Conservation (phyloP, 1,140 invertebrate genomes). For the Chrysoperla carnea region DNA sequence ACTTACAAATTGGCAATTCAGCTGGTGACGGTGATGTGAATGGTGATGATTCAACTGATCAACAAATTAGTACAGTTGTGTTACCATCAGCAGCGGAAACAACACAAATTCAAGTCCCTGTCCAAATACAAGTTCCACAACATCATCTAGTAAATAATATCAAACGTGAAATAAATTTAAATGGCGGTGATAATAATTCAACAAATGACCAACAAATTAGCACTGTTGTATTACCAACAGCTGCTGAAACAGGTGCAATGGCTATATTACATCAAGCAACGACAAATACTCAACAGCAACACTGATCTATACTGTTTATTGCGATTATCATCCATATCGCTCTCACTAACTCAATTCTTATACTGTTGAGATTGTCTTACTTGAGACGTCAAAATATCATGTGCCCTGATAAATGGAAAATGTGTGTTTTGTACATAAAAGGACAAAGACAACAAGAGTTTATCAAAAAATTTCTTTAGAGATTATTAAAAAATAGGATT, state of each 20-base stretch:
- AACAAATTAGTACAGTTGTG: slow-evolving; percentile 27
- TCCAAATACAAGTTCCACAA: slow-evolving; percentile 23
- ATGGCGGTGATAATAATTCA: background rate
- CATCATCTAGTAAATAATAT: slow-evolving; percentile 15
- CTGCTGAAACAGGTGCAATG: slow-evolving; percentile 29
- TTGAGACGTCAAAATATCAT: no score
- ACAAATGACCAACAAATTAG: slow-evolving; percentile 12
- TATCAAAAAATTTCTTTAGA: no score
- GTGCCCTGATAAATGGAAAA: no score
- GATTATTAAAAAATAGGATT: no score
- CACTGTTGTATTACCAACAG: slow-evolving; percentile 33
- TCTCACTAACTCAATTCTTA: no score
- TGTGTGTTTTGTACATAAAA: no score
- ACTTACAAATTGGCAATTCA: slow-evolving; percentile 12
- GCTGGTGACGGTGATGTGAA: background rate
- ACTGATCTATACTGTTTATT: background rate
- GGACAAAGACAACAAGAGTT: no score
- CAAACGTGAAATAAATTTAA: slow-evolving; percentile 9
- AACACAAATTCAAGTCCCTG: slow-evolving; percentile 21
- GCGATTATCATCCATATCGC: no score
- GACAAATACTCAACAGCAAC: slow-evolving; percentile 4
- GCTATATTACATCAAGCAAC: slow-evolving; percentile 16
- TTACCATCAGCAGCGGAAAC: slow-evolving; percentile 30
- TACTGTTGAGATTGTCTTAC: no score
- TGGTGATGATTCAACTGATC: slow-evolving; percentile 1